Evolutionary conservation across 2,888 invertebrate genomes (phyloP).

Genomic region (Formica aserva): DNA sequence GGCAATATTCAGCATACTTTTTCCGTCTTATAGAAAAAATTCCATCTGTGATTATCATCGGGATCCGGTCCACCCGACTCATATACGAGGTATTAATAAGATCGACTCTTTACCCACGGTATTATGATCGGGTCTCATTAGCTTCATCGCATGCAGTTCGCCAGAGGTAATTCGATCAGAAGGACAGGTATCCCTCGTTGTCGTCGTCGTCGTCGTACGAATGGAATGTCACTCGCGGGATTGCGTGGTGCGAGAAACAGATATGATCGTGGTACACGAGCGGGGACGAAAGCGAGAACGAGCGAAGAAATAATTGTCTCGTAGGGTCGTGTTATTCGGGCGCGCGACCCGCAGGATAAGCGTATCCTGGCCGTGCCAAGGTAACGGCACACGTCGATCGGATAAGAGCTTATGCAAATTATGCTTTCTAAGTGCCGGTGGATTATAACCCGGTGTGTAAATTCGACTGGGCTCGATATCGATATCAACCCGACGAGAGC

Average conservation of each 20-base stretch:
- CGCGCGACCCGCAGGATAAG: constrained; percentile 42
- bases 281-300: constrained; percentile 45
- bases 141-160: constrained; percentile 22
- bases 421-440: constrained; percentile 57
- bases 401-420: constrained; percentile 66
- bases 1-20: neutral
- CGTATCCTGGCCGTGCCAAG: constrained; percentile 30
- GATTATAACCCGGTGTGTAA: constrained; percentile 40
- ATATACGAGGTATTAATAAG: constrained; percentile 25
- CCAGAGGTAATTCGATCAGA: constrained; percentile 59
- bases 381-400: constrained; percentile 61
- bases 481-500: constrained; percentile 7
- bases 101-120: constrained; percentile 22
- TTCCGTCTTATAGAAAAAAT: neutral
- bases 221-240: constrained; percentile 46
- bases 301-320: constrained; percentile 51
- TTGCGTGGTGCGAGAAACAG: constrained; percentile 16
- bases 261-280: neutral
- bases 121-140: constrained; percentile 47
- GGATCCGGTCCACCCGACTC: neutral
- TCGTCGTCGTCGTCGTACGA: constrained; percentile 5
- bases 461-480: constrained; percentile 24
- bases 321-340: constrained; percentile 41
- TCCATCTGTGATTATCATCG: constrained; percentile 1
- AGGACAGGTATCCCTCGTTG: constrained; percentile 29